Conservation (phyloP, 2,888 invertebrate species). For the Lutraria lutraria region DNA sequence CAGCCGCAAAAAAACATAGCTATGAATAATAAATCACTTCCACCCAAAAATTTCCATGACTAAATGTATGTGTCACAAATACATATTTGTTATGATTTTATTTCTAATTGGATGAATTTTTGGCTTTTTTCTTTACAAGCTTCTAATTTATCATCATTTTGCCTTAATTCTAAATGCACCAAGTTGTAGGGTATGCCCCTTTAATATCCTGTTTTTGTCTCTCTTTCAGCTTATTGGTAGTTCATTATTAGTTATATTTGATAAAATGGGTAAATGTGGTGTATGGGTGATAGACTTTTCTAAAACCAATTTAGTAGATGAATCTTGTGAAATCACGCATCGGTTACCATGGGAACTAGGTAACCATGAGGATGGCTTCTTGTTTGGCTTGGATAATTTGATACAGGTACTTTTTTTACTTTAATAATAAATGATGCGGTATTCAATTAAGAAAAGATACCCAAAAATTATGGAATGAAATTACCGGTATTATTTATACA, state of each 20-base stretch:
- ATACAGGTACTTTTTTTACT: constrained; percentile 89
- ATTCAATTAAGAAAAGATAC: not conserved
- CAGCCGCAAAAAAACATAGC: too few species aligned
- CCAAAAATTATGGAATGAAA: not conserved
- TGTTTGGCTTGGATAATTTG: constrained; percentile 96
- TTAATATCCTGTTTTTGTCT: not conserved
- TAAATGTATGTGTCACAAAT: too few species aligned
- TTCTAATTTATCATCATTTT: too few species aligned
- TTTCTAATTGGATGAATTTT: too few species aligned
- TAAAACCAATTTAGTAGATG: constrained; percentile 92
- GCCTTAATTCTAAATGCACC: too few species aligned
- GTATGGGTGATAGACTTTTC: constrained; percentile 99
- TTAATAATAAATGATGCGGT: not conserved
- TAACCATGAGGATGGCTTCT: constrained; percentile 98
- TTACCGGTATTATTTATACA: not conserved
- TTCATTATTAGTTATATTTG: constrained; percentile 97
- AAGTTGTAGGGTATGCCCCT: too few species aligned
- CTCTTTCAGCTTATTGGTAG: constrained; percentile 88
- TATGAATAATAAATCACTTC: too few species aligned
- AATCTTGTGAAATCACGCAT: constrained; percentile 92
- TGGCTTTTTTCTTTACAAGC: too few species aligned
- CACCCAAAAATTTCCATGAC: too few species aligned
- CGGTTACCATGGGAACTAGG: constrained; percentile 94
- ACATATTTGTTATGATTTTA: too few species aligned
- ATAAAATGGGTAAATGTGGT: constrained; percentile 92